These are phyloP conservation scores for Apoderus coryli DNA, from an alignment of 2,888 invertebrate species.

Conservation along the genomic window DNA sequence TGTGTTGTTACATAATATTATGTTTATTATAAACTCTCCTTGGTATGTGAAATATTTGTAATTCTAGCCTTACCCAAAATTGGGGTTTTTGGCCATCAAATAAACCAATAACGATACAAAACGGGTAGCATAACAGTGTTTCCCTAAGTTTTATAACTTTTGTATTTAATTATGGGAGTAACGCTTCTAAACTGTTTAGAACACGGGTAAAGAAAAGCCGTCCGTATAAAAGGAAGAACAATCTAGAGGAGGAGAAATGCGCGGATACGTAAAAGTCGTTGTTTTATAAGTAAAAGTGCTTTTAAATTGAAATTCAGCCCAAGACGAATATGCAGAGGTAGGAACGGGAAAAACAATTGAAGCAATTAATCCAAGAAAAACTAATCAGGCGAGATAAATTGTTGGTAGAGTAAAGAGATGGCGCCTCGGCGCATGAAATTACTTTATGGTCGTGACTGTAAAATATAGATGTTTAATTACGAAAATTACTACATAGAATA, in stretches of 20 bases:
- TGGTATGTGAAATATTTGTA: too few species aligned
- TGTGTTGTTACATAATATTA: too few species aligned
- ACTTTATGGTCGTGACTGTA: slow-evolving; percentile 35
- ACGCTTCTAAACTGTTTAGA: slow-evolving; percentile 17
- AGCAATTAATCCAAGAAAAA: slow-evolving; percentile 37
- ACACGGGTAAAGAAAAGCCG: slow-evolving; percentile 16
- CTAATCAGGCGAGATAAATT: slow-evolving; percentile 37
- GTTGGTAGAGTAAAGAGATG: slow-evolving; percentile 27
- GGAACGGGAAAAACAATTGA: slow-evolving; percentile 35
- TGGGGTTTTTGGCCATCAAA: too few species aligned
- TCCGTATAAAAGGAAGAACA: slow-evolving; percentile 19
- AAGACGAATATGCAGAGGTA: slow-evolving; percentile 32
- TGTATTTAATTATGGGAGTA: slow-evolving; percentile 19
- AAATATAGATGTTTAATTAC: too few species aligned
- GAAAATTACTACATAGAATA: too few species aligned
- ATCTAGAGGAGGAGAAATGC: slow-evolving; percentile 25
- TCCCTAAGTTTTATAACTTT: slow-evolving; percentile 12
- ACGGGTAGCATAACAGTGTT: slow-evolving; percentile 5
- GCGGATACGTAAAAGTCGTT: slow-evolving; percentile 23
- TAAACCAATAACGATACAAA: slow-evolving; percentile 6
- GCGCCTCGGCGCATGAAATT: slow-evolving; percentile 30
- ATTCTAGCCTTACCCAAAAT: too few species aligned
- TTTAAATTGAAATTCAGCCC: slow-evolving; percentile 29
- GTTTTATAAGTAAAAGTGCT: slow-evolving; percentile 27
- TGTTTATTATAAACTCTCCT: too few species aligned